Evolutionary conservation across 2,888 invertebrate genomes (phyloP), one percentile per base, ranked within the genome.

Genomic region (Drosophila diplacantha): DNA sequence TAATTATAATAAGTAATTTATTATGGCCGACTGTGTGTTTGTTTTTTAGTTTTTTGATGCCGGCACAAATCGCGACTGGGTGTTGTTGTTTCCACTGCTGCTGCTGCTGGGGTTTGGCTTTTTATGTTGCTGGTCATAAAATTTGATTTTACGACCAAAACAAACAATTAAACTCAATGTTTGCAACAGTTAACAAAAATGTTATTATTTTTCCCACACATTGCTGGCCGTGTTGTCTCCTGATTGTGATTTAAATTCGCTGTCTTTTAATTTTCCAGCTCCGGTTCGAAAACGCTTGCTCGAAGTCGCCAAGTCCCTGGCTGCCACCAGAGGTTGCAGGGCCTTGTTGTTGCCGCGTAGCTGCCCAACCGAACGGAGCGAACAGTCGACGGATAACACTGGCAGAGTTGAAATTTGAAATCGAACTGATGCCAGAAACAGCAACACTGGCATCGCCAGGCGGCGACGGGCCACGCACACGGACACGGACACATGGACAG

Each of bases 131-230:
- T 76, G 79, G 82, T 69, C 82, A 83, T 86, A 84, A 86, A 87
- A 85, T 80, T 84, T 70, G 71, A 84, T 86, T 86, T 86, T 85
- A 86, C 85, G 87, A 86, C 78, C 87, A 86, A 86, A 86, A 86
- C 86, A 86, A 86, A 87, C 85, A 86, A 85, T 85, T 84, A 86
- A 85, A 83, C 73, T 81, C 80, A 80, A 62, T 73, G 75, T 74
- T 80, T 71, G 74, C 80, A 82, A 74, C 72, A 79, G 76, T 83
- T 83, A 75, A 79, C 62, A 73, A 81, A 71, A 81, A 74, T 72
- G 57, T 73, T 69, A 63, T 55, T 61, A 66, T 73, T 80, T 61
- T 47, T 56, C 39, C 47, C 41, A 46, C 51, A 37, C 60, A 58
- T 56, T 61, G 69, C 58, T 68, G 55, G 35, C 60, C 18, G 47